Conservation (phyloP, 2,888 invertebrate genomes). For the Parnassius apollo region DNA sequence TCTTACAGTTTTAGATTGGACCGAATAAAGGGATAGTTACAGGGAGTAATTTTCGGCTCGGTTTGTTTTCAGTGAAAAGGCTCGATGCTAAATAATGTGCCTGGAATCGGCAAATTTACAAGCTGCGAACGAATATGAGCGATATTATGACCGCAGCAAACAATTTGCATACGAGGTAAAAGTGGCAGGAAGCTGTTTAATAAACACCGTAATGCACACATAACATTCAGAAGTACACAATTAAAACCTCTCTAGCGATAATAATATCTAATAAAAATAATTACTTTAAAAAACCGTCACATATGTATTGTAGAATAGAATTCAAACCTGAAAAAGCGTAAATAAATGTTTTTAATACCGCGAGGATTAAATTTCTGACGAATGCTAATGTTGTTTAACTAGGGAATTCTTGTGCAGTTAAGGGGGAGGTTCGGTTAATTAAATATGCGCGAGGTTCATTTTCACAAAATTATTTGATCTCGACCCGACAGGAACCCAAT, state of each 20-base stretch:
- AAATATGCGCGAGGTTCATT: slow-evolving; percentile 75
- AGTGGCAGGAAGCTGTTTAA: slow-evolving; percentile 22
- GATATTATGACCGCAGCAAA: slow-evolving; percentile 63
- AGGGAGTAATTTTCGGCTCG: slow-evolving; percentile 6
- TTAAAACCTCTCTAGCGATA: slow-evolving; percentile 70
- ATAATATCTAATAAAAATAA: slow-evolving; percentile 68
- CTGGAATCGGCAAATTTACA: slow-evolving; percentile 52
- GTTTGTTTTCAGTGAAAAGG: slow-evolving; percentile 30
- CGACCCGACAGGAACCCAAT: slow-evolving; percentile 59
- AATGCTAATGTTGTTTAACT: slow-evolving; percentile 77
- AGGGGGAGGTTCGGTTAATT: slow-evolving; percentile 75
- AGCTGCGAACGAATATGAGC: slow-evolving; percentile 48
- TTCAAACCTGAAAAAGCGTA: slow-evolving; percentile 58
- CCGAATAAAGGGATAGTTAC: slow-evolving; percentile 27
- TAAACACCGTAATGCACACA: slow-evolving; percentile 48
- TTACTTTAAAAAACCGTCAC: slow-evolving; percentile 55
- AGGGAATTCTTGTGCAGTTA: slow-evolving; percentile 77
- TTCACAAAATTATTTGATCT: slow-evolving; percentile 79
- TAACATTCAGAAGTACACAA: slow-evolving; percentile 48
- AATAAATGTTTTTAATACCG: slow-evolving; percentile 64
- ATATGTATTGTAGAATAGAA: slow-evolving; percentile 55
- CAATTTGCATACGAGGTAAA: slow-evolving; percentile 53
- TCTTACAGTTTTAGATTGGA: slow-evolving; percentile 48
- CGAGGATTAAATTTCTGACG: slow-evolving; percentile 73
- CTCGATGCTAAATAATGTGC: slow-evolving; percentile 50